Evolutionary conservation across 2,797 vertebrate genomes (phyloP).

Genomic region (Macroramphosus scolopax): DNA sequence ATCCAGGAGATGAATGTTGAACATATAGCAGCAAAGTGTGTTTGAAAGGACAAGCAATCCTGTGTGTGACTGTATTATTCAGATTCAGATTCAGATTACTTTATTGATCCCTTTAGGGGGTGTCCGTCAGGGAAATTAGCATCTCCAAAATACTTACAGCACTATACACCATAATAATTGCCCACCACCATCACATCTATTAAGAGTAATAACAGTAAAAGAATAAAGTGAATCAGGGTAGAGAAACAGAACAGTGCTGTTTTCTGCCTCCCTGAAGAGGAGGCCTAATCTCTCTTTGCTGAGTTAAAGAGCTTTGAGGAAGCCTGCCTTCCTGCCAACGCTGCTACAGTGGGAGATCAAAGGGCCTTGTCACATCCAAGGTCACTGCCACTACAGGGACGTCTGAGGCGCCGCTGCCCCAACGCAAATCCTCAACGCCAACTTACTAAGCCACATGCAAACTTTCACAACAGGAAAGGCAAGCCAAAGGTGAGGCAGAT

Average conservation of each 20-base stretch:
- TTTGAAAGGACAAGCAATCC: too few relatives aligned
- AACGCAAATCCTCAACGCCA: conserved; percentile 27
- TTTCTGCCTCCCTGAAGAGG: conserved; percentile 58
- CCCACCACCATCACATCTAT: too few relatives aligned
- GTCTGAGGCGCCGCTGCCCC: conserved; percentile 26
- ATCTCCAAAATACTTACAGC: too few relatives aligned
- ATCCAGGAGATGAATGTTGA: conserved; percentile 24
- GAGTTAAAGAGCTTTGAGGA: conserved; percentile 76
- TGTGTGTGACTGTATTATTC: too few relatives aligned
- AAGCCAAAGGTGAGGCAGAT: too few relatives aligned
- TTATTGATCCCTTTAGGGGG: too few relatives aligned
- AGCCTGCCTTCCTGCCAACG: conserved; percentile 61
- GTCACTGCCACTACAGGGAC: conserved; percentile 61
- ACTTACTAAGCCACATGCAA: conserved; percentile 15
- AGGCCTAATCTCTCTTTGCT: conserved; percentile 70
- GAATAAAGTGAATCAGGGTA: conserved; percentile 34
- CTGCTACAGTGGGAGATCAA: conserved; percentile 69
- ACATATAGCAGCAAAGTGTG: conserved; percentile 22
- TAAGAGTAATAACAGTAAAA: conserved; percentile 29
- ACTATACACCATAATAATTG: too few relatives aligned
- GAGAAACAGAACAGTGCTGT: conserved; percentile 37
- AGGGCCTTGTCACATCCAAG: conserved; percentile 67
- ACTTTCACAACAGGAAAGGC: conserved; percentile 13
- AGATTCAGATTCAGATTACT: too few relatives aligned
- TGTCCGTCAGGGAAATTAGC: too few relatives aligned